These are phyloP conservation scores for Acrocera orbiculus DNA, from an alignment of 2,888 invertebrate genomes.

Conservation along the genomic window DNA sequence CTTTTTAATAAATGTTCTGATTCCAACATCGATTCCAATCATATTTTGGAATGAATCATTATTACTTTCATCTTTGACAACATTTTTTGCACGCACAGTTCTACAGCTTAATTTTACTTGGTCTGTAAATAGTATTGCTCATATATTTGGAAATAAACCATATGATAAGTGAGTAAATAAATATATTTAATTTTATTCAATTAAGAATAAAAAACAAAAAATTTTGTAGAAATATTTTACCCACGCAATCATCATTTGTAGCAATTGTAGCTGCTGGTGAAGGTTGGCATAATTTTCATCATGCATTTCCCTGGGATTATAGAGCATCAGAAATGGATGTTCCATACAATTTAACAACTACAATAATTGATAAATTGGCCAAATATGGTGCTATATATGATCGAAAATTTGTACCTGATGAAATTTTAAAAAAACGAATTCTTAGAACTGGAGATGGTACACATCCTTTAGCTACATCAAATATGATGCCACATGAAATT, in stretches of 20 bases:
- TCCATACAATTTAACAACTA: conserved; percentile 42
- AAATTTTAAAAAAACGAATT: conserved; percentile 35
- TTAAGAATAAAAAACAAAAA: neutral
- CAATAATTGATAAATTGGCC: conserved; percentile 45
- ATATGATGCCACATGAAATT: conserved; percentile 2
- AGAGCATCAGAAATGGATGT: conserved; percentile 60
- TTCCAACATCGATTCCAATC: conserved; percentile 41
- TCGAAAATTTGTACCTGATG: conserved; percentile 25
- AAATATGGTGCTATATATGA: conserved; percentile 35
- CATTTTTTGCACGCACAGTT: conserved; percentile 40
- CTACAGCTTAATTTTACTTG: conserved; percentile 48
- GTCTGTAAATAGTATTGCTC: conserved; percentile 57
- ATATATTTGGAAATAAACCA: conserved; percentile 48
- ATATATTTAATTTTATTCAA: neutral
- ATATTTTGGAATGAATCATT: conserved; percentile 44
- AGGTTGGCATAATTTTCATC: conserved; percentile 85
- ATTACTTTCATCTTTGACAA: conserved; percentile 38
- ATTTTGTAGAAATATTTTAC: conserved; percentile 44
- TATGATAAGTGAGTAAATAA: conserved; percentile 38
- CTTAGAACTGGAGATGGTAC: conserved; percentile 46
- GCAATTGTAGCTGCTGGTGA: conserved; percentile 54
- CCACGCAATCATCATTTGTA: conserved; percentile 51
- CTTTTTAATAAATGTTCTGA: conserved; percentile 34
- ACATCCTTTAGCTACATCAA: conserved; percentile 29
- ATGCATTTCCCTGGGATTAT: conserved; percentile 80